Percentiles rank a stretch among this genome's conserved stretches.
Evolutionary conservation across 2,888 invertebrate species (phyloP).

Genomic region (Trissolcus brochymenae): DNA sequence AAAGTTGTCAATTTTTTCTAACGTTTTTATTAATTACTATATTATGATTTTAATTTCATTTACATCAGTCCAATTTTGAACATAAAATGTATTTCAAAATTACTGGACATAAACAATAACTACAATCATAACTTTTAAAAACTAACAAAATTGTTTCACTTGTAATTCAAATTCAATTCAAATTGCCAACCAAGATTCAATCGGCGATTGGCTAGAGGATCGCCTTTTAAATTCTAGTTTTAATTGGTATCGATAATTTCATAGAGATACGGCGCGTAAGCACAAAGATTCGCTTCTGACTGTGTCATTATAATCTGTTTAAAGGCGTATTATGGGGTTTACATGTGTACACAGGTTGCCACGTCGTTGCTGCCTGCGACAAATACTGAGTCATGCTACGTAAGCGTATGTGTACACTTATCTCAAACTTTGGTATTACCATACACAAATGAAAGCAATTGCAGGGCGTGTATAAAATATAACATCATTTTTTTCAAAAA

Average conservation of each 20-base stretch:
- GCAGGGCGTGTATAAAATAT: too few relatives aligned
- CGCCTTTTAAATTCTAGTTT: conserved; percentile 39
- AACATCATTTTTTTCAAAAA: conserved; percentile 13
- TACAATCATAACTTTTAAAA: too few relatives aligned
- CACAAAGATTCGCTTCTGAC: conserved; percentile 51
- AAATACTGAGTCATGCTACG: conserved; percentile 67
- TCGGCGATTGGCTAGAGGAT: conserved; percentile 51
- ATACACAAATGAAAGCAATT: too few relatives aligned
- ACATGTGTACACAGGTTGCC: conserved; percentile 48
- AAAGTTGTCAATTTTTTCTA: too few relatives aligned
- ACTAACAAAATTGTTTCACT: too few relatives aligned
- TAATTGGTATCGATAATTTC: conserved; percentile 51
- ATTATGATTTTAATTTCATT: too few relatives aligned
- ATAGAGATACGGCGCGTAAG: conserved; percentile 40
- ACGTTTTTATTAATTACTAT: too few relatives aligned
- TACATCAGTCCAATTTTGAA: too few relatives aligned
- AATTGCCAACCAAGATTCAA: conserved; percentile 46
- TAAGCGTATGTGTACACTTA: conserved; percentile 63
- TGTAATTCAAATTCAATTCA: conserved; percentile 33
- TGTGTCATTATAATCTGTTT: conserved; percentile 54
- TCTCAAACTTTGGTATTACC: too few relatives aligned
- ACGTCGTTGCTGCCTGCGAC: conserved; percentile 47
- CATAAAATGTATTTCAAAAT: too few relatives aligned
- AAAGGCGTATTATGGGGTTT: conserved; percentile 49
- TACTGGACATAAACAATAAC: too few relatives aligned